A percentile compares a stretch with the other conserved stretches of the same genome.
These are phyloP conservation scores for Tangara arthus DNA, from an alignment of 2,797 vertebrate genomes.

Conservation along the genomic window DNA sequence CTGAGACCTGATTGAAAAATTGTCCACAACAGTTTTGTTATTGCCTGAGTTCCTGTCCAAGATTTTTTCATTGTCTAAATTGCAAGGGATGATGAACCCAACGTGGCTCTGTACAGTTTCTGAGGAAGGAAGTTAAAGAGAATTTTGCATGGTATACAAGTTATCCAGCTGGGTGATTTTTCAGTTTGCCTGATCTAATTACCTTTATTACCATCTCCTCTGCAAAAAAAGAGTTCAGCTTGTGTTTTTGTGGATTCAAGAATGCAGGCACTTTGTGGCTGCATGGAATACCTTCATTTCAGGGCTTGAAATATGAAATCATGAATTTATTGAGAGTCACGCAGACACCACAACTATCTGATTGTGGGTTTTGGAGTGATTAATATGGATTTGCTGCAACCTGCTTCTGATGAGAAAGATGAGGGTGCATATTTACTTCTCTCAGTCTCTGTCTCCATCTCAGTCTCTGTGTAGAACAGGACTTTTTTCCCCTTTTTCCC, in stretches of 20 bases:
- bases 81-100: neutral
- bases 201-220: neutral
- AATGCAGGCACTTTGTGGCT: neutral
- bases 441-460: neutral
- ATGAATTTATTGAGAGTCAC: neutral
- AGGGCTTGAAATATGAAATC: neutral
- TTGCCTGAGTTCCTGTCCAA: neutral
- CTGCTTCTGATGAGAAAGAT: neutral
- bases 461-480: neutral
- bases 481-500: neutral
- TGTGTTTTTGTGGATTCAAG: neutral
- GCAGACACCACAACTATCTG: neutral
- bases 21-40: neutral
- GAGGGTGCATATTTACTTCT: neutral
- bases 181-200: constrained; percentile 3
- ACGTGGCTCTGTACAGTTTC: neutral
- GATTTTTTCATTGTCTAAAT: neutral
- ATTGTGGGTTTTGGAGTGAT: neutral
- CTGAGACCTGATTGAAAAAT: neutral
- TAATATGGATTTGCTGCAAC: neutral
- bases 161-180: neutral
- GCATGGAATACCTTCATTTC: neutral
- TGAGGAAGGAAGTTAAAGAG: neutral
- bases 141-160: neutral
- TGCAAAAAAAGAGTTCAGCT: neutral